Conservation (phyloP, 2,888 invertebrate species). For the Xanthostigma xanthostigma region DNA sequence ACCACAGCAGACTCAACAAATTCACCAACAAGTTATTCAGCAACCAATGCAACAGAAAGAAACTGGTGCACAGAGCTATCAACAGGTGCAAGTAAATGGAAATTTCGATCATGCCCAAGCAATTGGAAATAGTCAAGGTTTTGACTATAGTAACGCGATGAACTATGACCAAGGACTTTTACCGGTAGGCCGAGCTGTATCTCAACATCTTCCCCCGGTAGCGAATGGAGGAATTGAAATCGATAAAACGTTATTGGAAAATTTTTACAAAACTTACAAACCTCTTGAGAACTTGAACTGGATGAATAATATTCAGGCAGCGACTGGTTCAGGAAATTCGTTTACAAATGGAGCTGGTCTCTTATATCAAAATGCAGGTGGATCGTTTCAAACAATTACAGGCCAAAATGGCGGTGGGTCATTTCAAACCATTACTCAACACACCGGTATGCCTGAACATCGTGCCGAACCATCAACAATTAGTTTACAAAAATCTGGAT, state of each 20-base stretch:
- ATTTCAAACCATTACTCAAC: too few relatives aligned
- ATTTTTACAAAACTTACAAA: conserved; percentile 7
- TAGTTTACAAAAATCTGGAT: neutral
- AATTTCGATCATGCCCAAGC: conserved; percentile 31
- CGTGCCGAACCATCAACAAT: too few relatives aligned
- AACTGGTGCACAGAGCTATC: neutral
- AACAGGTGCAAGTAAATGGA: neutral
- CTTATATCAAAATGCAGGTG: too few relatives aligned
- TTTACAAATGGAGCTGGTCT: too few relatives aligned
- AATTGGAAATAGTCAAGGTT: conserved; percentile 30
- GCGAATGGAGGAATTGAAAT: neutral
- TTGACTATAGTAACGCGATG: conserved; percentile 30
- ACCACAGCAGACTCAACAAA: conserved; percentile 4
- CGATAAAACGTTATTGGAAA: conserved; percentile 5
- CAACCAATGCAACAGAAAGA: neutral
- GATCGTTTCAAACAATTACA: too few relatives aligned
- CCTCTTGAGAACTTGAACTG: neutral
- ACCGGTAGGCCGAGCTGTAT: neutral
- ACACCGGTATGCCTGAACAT: too few relatives aligned
- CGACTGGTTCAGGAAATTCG: too few relatives aligned
- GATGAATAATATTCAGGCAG: neutral
- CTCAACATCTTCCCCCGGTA: neutral
- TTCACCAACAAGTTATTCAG: neutral
- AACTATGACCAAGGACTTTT: conserved; percentile 8
- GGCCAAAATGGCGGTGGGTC: too few relatives aligned